These are phyloP conservation scores for Empis stercorea DNA, from an alignment of 2,888 invertebrate species.

Conservation along the genomic window DNA sequence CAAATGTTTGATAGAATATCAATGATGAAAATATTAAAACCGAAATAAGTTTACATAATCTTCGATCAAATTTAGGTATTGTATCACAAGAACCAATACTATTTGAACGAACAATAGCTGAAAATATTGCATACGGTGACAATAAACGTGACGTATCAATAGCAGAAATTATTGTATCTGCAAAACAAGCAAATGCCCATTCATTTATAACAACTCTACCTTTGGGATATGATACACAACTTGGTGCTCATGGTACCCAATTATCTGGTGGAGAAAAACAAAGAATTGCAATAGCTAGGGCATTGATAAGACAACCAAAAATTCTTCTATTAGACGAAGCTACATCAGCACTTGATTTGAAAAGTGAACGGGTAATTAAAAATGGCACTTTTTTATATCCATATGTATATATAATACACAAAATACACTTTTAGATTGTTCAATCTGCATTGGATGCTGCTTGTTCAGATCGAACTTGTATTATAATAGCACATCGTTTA, in stretches of 20 bases:
- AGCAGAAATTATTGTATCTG: conserved; percentile 59
- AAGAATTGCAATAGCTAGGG: conserved; percentile 69
- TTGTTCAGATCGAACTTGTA: conserved; percentile 66
- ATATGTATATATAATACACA: background rate
- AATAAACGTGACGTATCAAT: conserved; percentile 52
- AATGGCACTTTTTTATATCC: no score
- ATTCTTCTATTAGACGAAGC: conserved; percentile 65
- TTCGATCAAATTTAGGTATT: conserved; percentile 64
- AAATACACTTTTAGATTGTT: conserved; percentile 40
- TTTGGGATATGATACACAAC: conserved; percentile 62
- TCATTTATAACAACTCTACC: conserved; percentile 61
- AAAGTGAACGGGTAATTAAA: conserved; percentile 52
- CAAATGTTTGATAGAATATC: conserved; percentile 28
- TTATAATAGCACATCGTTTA: conserved; percentile 77
- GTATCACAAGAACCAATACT: conserved; percentile 78
- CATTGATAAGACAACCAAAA: conserved; percentile 58
- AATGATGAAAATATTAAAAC: conserved; percentile 42
- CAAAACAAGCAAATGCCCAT: conserved; percentile 68
- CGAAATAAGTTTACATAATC: conserved; percentile 49
- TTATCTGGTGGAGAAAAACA: conserved; percentile 81
- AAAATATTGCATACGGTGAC: conserved; percentile 82
- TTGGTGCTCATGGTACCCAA: conserved; percentile 65
- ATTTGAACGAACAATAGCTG: conserved; percentile 67
- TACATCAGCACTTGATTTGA: conserved; percentile 65
- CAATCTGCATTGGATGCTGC: conserved; percentile 78